Evolutionary conservation across 2,113 vertebrate genomes (phyloP), one percentile per base, ranked within the genome.

Genomic region (Datnioides undecimradiatus): DNA sequence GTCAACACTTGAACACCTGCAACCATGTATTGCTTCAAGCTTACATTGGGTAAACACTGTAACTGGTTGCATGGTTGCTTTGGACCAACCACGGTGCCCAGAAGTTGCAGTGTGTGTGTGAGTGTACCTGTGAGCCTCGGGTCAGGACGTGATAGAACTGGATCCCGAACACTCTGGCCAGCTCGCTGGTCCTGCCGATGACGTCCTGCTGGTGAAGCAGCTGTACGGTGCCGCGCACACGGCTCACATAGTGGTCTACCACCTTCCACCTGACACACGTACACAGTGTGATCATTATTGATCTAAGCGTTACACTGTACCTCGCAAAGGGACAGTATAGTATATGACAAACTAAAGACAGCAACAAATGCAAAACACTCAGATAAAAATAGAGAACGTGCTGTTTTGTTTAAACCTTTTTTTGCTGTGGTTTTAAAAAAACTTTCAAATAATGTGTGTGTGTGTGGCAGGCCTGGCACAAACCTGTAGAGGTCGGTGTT

Each of bases 101-200:
- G 27, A 55, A 21, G 25, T 25, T 29, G 57, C 14, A 13, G 3
- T 7, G 33, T 45, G 14, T 25, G 43, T 13, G 27, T 17, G 7
- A 23, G 17, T n/a, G n/a, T 83, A 94, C 95, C 94, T 95, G 95
- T 55, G 98, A 98, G 13, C 98, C 98, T 82, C 98, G 95, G 73
- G 98, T 99, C 79, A 99, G 92, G 33, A 99, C 98, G 69, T 99
- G 98, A 78, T 96, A 95, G 92, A 99, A 99, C 90, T 99, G 97
- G 91, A 99, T 99, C 46, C 98, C 98, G 91, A 99, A 99, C 63
- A 99, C 91, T 54, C 98, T 93, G 0, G 98, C 98, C 92, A 99
- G 95, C 93, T 99, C 98, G 85, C 98, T 99, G 86, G 98, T 99
- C 89, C 96, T 96, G 86, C 97, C 97, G 76, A 99, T 95, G 83